Conservation (phyloP, 1,140 invertebrate species). For the Drosophila lini region DNA sequence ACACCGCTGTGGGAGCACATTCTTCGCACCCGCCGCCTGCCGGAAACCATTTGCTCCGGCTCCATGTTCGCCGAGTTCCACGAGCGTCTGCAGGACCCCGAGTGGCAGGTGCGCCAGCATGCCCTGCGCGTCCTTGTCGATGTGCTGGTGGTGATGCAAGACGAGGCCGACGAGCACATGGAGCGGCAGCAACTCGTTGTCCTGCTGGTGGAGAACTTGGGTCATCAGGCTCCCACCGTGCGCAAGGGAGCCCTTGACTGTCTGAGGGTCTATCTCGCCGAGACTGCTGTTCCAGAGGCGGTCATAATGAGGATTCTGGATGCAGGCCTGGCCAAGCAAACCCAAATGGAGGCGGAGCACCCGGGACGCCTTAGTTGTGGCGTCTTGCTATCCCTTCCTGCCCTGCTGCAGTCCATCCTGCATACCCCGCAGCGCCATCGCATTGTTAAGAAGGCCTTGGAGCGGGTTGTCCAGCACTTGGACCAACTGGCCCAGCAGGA, state of each 20-base stretch:
- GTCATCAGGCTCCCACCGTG: conserved; percentile 90
- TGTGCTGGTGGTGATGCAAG: conserved; percentile 88
- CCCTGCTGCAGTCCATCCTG: conserved; percentile 86
- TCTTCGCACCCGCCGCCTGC: conserved; percentile 86
- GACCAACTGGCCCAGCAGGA: conserved; percentile 88
- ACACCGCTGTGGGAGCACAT: conserved; percentile 92
- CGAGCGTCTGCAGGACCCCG: conserved; percentile 89
- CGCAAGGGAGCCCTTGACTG: conserved; percentile 90
- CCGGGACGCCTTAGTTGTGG: conserved; percentile 87
- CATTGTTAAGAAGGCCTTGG: conserved; percentile 85
- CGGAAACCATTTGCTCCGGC: conserved; percentile 87
- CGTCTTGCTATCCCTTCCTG: conserved; percentile 88
- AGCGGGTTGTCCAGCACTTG: conserved; percentile 88
- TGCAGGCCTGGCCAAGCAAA: conserved; percentile 86
- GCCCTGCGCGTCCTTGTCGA: conserved; percentile 90
- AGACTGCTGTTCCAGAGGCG: conserved; percentile 86
- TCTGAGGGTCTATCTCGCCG: conserved; percentile 88
- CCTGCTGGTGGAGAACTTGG: conserved; percentile 89
- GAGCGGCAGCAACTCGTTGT: conserved; percentile 85
- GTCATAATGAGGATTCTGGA: conserved; percentile 87
- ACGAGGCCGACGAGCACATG: conserved; percentile 87
- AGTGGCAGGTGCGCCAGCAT: conserved; percentile 92
- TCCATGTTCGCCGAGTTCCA: conserved; percentile 89
- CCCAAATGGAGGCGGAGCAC: conserved; percentile 85
- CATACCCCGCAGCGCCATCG: conserved; percentile 82